Evolutionary conservation across 2,797 vertebrate genomes (phyloP).

Genomic region (Decapterus maruadsi): DNA sequence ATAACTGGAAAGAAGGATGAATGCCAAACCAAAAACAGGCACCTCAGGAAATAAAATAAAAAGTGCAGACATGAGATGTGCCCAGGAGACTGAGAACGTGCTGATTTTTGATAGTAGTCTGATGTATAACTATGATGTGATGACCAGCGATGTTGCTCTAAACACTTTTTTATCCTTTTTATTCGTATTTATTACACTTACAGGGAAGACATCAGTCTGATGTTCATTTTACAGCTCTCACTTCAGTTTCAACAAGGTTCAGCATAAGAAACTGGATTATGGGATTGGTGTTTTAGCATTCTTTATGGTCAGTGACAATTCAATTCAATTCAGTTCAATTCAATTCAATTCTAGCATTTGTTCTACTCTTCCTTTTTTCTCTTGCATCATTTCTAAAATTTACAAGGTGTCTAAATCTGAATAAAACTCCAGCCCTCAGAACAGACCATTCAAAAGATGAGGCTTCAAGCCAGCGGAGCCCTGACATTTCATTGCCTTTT

Average conservation of each 20-base stretch:
- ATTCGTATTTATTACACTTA: background rate
- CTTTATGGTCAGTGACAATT: background rate
- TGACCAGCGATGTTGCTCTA: background rate
- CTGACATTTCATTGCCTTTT: constrained; percentile 38
- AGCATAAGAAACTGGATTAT: background rate
- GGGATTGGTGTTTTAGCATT: background rate
- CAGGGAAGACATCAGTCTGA: background rate
- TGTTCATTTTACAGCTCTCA: background rate
- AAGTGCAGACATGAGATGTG: constrained; percentile 45
- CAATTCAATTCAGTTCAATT: too few species aligned
- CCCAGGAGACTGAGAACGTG: constrained; percentile 36
- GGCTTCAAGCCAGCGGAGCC: constrained; percentile 14
- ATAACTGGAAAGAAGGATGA: constrained; percentile 59
- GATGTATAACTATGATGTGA: constrained; percentile 25
- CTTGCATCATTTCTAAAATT: background rate
- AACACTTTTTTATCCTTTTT: background rate
- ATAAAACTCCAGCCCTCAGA: constrained; percentile 7
- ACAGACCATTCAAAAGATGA: constrained; percentile 28
- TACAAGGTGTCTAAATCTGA: constrained; percentile 9
- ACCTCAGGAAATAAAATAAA: constrained; percentile 27
- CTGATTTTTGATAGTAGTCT: constrained; percentile 12
- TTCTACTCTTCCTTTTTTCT: background rate
- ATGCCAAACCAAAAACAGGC: constrained; percentile 62
- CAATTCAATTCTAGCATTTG: too few species aligned
- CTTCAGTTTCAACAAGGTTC: background rate